These are phyloP conservation scores for Sternarchorhynchus goeldii DNA, from an alignment of 2,797 vertebrate genomes.

Conservation along the genomic window DNA sequence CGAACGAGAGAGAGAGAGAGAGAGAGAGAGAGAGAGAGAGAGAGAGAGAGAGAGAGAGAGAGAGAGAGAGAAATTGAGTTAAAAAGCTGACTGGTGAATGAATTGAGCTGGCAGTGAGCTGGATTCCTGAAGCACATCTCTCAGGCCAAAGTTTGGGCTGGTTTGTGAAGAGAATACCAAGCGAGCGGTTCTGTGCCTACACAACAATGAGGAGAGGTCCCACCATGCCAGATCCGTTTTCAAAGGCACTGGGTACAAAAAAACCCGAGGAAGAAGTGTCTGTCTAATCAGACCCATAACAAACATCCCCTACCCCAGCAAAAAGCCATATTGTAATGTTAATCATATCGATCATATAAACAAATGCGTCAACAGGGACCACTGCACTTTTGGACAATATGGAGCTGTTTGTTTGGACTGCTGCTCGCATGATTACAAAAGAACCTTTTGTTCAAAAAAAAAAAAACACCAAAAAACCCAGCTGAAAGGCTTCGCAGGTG, in stretches of 20 bases:
- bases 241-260: conserved; percentile 63
- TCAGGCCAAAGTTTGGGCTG: conserved; percentile 72
- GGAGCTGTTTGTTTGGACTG: conserved; percentile 55
- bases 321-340: conserved; percentile 69
- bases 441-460: conserved; percentile 37
- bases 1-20: conserved; percentile 53
- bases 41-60: conserved; percentile 28
- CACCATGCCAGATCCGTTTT: conserved; percentile 68
- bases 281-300: conserved; percentile 69
- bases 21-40: conserved; percentile 48
- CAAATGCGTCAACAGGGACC: conserved; percentile 55
- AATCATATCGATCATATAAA: conserved; percentile 69
- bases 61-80: conserved; percentile 63
- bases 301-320: conserved; percentile 61
- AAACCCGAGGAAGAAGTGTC: conserved; percentile 61
- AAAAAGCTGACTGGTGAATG: conserved; percentile 66
- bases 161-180: conserved; percentile 80
- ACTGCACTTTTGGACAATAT: conserved; percentile 39
- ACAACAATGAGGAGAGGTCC: conserved; percentile 71
- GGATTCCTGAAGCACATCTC: conserved; percentile 71
- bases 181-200: conserved; percentile 56
- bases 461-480: conserved; percentile 31
- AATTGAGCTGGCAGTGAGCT: conserved; percentile 69
- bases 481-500: conserved; percentile 48
- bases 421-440: conserved; percentile 52